Conservation (phyloP, 2,888 invertebrate species). For the Pollenia amentaria region DNA sequence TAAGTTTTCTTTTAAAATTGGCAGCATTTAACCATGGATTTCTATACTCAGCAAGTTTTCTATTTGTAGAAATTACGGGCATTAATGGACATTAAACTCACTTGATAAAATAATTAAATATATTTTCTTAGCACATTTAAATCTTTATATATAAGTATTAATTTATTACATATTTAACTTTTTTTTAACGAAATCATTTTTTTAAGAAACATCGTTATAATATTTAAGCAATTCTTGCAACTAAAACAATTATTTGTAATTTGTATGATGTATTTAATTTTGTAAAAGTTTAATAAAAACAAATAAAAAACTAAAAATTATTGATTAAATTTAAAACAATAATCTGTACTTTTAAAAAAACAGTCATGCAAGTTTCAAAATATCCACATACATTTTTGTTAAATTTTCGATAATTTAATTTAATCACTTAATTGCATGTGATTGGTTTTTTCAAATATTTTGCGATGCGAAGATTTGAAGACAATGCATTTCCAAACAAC, state of each 20-base stretch:
- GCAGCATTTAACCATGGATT: too few relatives aligned
- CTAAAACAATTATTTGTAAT: constrained; percentile 44
- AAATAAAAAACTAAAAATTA: background rate
- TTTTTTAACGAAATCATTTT: background rate
- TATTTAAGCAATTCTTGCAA: constrained; percentile 12
- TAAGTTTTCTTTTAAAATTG: too few relatives aligned
- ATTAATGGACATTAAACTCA: background rate
- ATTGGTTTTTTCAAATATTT: too few relatives aligned
- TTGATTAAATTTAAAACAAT: too few relatives aligned
- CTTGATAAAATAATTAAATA: background rate
- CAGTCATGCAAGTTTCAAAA: too few relatives aligned
- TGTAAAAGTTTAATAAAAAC: constrained; percentile 54
- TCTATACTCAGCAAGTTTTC: too few relatives aligned
- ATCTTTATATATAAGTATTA: constrained; percentile 1
- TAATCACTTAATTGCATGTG: too few relatives aligned
- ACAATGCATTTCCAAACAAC: too few relatives aligned
- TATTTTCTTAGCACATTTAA: background rate
- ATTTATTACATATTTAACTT: constrained; percentile 2
- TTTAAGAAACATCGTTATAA: constrained; percentile 5
- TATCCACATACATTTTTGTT: too few relatives aligned
- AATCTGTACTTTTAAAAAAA: fast-evolving
- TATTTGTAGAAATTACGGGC: too few relatives aligned
- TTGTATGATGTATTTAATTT: constrained; percentile 53
- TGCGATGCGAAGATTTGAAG: too few relatives aligned
- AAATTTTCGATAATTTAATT: too few relatives aligned